Evolutionary conservation across 2,113 vertebrate genomes (phyloP).

Genomic region (Cyprinodon brontotheroides): DNA sequence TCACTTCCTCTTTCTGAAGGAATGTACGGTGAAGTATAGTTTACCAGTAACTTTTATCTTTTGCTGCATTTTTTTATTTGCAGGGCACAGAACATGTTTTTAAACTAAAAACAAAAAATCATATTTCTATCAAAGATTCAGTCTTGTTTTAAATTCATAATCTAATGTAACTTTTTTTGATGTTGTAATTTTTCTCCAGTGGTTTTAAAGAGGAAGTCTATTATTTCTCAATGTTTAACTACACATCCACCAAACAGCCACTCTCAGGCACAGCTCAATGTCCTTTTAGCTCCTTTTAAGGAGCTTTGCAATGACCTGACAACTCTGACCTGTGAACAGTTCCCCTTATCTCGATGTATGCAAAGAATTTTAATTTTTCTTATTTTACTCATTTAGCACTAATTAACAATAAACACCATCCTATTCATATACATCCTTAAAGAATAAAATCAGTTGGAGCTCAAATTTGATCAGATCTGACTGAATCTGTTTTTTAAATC

Average conservation of each 20-base stretch:
- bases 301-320: neutral
- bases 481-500: no score
- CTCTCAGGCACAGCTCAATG: neutral
- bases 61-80: no score
- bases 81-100: no score
- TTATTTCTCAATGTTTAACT: neutral
- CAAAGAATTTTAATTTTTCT: no score
- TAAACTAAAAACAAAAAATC: neutral
- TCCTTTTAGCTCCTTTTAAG: neutral
- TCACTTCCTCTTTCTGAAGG: neutral
- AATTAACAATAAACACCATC: no score
- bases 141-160: neutral
- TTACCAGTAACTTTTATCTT: no score
- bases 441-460: neutral
- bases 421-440: neutral
- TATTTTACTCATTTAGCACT: no score
- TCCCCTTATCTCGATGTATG: no score
- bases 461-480: no score
- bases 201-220: neutral
- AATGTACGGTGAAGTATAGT: neutral
- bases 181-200: neutral
- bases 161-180: neutral
- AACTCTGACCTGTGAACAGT: neutral
- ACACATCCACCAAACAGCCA: neutral
- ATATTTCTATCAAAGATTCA: neutral